phyloP scores from a whole-genome alignment of 2,797 vertebrate genomes.

The Rhabdophis nuchalis region DNA sequence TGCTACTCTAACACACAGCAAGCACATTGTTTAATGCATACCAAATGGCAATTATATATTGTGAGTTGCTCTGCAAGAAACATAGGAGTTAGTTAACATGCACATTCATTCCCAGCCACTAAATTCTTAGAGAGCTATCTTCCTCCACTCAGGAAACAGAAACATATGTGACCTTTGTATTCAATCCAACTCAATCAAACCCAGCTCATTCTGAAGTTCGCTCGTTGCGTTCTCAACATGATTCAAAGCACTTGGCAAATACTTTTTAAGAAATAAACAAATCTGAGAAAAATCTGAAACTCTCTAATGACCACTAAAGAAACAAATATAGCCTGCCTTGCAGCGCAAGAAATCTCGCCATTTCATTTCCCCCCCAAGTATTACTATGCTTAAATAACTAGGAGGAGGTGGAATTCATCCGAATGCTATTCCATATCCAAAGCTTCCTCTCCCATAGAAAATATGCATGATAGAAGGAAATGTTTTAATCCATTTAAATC shows the following conservation, averaged over 20 bases:
- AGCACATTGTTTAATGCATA: background rate
- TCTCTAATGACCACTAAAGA: background rate
- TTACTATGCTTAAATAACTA: background rate
- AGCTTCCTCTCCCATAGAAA: background rate
- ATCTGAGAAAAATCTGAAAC: conserved; percentile 9
- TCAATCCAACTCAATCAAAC: conserved; percentile 15
- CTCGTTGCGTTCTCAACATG: conserved; percentile 1
- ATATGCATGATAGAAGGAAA: background rate
- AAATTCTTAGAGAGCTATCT: conserved; percentile 21
- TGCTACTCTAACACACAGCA: background rate
- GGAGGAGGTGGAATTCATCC: background rate
- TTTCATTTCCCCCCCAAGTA: background rate
- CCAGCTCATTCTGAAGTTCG: conserved; percentile 28
- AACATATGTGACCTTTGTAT: conserved; percentile 27
- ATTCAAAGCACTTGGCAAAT: conserved; percentile 22
- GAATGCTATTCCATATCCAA: background rate
- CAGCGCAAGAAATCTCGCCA: background rate
- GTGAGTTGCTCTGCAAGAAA: background rate
- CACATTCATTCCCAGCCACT: conserved; percentile 14
- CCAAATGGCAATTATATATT: background rate
- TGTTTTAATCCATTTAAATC: background rate
- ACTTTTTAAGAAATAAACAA: conserved; percentile 17
- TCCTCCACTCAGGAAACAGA: conserved; percentile 19
- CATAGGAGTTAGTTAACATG: conserved; percentile 29
- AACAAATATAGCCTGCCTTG: background rate